Percentiles rank a stretch among this genome's conserved stretches.
Conservation (phyloP, 2,797 vertebrate genomes). For the Mus caroli region DNA sequence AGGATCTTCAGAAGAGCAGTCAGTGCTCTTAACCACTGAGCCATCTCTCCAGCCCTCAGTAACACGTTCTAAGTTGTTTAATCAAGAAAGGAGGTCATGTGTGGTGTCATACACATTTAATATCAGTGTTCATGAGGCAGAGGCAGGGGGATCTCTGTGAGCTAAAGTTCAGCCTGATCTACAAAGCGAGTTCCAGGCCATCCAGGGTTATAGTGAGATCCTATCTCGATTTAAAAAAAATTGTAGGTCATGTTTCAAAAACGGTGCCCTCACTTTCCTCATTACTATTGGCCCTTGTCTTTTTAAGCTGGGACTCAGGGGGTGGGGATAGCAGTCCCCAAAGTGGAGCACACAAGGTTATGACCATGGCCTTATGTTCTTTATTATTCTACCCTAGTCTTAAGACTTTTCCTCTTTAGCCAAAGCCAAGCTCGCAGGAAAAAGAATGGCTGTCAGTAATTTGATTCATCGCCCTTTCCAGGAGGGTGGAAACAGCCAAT, state of each 20-base stretch:
- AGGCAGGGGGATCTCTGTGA: background rate
- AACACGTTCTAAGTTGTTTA: background rate
- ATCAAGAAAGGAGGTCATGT: too few relatives aligned
- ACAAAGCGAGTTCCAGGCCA: background rate
- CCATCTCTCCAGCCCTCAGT: too few relatives aligned
- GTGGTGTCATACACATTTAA: background rate
- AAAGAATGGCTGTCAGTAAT: background rate
- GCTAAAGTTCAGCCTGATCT: background rate
- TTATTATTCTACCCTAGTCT: background rate
- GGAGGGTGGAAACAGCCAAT: background rate
- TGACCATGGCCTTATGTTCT: background rate
- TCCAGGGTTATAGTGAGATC: background rate
- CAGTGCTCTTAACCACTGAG: too few relatives aligned
- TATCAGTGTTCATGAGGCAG: background rate
- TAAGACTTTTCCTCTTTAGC: too few relatives aligned
- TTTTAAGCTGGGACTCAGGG: background rate
- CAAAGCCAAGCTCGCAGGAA: background rate
- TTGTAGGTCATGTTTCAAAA: background rate
- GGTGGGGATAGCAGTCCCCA: background rate
- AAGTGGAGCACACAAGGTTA: background rate
- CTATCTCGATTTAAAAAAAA: background rate
- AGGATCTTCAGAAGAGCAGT: too few relatives aligned
- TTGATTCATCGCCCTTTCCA: background rate
- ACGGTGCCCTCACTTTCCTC: background rate
- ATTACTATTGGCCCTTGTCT: background rate